phyloP scores from a whole-genome alignment of 2,797 vertebrate genomes.

The Rousettus madagascariensis region DNA sequence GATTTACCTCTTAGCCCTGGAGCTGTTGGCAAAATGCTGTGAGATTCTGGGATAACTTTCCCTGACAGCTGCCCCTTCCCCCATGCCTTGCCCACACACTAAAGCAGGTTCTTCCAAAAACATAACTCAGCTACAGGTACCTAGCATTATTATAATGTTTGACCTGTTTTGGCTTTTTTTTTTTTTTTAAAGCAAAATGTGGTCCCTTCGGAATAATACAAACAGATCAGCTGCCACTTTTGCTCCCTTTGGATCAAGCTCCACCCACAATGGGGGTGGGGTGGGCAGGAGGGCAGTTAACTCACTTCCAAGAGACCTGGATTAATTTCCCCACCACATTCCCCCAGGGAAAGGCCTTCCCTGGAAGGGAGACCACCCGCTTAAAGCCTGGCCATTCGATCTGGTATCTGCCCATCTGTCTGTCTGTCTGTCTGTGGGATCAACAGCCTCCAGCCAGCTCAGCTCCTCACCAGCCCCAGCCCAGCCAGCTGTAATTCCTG shows the following conservation, averaged over 20 bases:
- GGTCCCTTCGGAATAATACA: neutral
- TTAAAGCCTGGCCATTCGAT: slow-evolving; percentile 67
- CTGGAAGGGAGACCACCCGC: slow-evolving; percentile 68
- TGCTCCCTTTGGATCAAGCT: neutral
- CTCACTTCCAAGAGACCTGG: slow-evolving; percentile 18
- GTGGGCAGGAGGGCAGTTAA: neutral
- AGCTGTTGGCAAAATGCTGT: slow-evolving; percentile 2
- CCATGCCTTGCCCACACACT: neutral
- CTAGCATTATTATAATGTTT: neutral
- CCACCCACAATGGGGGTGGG: neutral
- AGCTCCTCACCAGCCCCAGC: slow-evolving; percentile 32
- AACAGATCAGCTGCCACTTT: neutral
- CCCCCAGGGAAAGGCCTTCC: slow-evolving; percentile 42
- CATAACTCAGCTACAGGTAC: neutral
- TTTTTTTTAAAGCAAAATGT: slow-evolving; percentile 28
- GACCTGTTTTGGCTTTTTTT: neutral
- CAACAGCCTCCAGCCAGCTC: slow-evolving; percentile 78
- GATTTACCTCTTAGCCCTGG: neutral
- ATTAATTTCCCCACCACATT: neutral
- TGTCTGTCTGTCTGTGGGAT: slow-evolving; percentile 78
- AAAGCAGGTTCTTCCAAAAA: slow-evolving; percentile 1
- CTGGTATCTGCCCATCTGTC: slow-evolving; percentile 76
- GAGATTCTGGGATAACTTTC: slow-evolving; percentile 12
- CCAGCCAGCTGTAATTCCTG: slow-evolving; percentile 80
- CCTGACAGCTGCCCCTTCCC: neutral